phyloP scores from a whole-genome alignment of 2,888 invertebrate species.

The Endotricha flammealis region DNA sequence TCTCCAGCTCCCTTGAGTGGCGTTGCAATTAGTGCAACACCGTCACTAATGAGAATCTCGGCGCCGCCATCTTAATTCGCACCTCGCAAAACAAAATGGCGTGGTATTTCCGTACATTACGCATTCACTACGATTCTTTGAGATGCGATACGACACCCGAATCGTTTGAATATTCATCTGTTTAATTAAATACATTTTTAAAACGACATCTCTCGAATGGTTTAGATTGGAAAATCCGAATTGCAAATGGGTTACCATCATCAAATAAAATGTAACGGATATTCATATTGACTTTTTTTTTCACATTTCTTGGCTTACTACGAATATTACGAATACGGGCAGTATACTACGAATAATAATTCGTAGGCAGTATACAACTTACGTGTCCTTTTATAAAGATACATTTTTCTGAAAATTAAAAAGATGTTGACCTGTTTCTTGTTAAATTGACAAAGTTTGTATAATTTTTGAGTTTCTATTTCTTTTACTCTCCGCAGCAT shows the following conservation, averaged over 20 bases:
- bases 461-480: too few species aligned
- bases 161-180: constrained; percentile 29
- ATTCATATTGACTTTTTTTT: neutral
- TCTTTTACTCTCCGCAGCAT: too few species aligned
- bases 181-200: constrained; percentile 15
- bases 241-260: constrained; percentile 5
- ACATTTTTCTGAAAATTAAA: too few species aligned
- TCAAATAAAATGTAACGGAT: constrained; percentile 2
- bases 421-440: too few species aligned
- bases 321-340: too few species aligned
- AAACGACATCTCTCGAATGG: constrained; percentile 14
- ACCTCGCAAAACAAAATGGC: constrained; percentile 40
- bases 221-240: constrained; percentile 13
- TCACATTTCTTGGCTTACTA: too few species aligned
- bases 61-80: constrained; percentile 39
- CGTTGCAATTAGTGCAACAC: constrained; percentile 42
- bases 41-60: constrained; percentile 41
- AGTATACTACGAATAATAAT: too few species aligned
- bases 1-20: constrained; percentile 25
- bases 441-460: too few species aligned
- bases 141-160: constrained; percentile 19
- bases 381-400: too few species aligned
- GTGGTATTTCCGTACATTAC: constrained; percentile 16
- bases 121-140: constrained; percentile 20
- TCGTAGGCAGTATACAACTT: too few species aligned